Percentiles rank a stretch among this genome's conserved stretches.
phyloP scores from a whole-genome alignment of 2,113 vertebrate species.

The Xyliphius kryptos region DNA sequence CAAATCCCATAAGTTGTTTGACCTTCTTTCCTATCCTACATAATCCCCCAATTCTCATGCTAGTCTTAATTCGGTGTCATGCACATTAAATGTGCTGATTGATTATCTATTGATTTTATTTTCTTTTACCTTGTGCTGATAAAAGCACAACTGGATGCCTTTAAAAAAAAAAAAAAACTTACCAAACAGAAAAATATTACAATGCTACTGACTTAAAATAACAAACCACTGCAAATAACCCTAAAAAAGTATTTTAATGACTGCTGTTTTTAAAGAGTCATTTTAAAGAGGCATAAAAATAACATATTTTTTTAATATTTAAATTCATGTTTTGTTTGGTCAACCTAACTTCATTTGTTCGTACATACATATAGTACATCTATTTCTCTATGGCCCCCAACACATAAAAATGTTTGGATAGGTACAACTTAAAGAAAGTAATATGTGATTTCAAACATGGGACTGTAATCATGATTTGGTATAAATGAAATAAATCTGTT shows the following conservation, averaged over 20 bases:
- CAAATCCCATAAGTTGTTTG: slow-evolving; percentile 36
- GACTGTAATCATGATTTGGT: too few species aligned
- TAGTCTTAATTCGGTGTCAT: slow-evolving; percentile 51
- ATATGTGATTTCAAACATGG: too few species aligned
- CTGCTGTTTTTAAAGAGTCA: too few species aligned
- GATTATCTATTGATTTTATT: slow-evolving; percentile 64
- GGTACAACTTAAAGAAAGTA: too few species aligned
- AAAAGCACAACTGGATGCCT: slow-evolving; percentile 49
- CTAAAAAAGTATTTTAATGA: background rate
- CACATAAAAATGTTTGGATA: too few species aligned
- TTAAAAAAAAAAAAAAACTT: slow-evolving; percentile 50
- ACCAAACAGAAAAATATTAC: slow-evolving; percentile 30
- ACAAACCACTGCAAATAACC: background rate
- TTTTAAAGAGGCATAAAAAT: too few species aligned
- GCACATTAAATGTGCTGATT: slow-evolving; percentile 61
- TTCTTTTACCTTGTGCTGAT: slow-evolving; percentile 57
- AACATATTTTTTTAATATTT: too few species aligned
- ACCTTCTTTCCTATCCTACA: slow-evolving; percentile 39
- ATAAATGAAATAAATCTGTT: too few species aligned
- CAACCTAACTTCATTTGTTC: too few species aligned
- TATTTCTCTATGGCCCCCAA: too few species aligned
- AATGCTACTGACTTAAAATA: background rate
- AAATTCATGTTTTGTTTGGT: too few species aligned
- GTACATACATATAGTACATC: too few species aligned
- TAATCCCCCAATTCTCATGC: slow-evolving; percentile 65